These are phyloP conservation scores for Xenus cinereus DNA, from an alignment of 2,113 vertebrate species.

Conservation along the genomic window DNA sequence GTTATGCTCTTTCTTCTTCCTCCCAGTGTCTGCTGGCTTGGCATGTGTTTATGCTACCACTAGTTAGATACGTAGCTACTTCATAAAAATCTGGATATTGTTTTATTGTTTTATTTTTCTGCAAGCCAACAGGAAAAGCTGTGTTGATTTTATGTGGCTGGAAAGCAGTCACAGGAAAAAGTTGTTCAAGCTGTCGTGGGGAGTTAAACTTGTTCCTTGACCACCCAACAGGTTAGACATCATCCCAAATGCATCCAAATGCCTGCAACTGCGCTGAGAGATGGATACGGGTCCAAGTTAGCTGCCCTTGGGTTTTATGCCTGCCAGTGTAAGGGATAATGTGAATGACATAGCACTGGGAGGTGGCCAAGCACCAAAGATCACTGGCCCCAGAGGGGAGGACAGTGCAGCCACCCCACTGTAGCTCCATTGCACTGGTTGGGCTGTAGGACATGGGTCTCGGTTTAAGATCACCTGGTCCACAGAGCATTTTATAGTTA, in stretches of 20 bases:
- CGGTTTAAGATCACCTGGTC: not conserved
- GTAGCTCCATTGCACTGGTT: rapidly evolving
- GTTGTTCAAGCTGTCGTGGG: not conserved
- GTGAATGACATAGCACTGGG: not conserved
- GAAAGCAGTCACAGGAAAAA: constrained; percentile 2
- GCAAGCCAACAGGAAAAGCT: constrained; percentile 28
- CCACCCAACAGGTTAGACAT: not conserved
- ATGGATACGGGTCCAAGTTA: not conserved
- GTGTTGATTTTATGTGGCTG: constrained; percentile 10
- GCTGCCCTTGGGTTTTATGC: not conserved
- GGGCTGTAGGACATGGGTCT: not conserved
- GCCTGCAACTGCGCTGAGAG: not conserved
- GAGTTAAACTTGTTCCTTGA: not conserved
- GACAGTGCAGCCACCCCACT: not conserved
- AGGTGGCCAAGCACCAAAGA: not conserved
- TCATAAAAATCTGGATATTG: not conserved
- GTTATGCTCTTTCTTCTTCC: not conserved
- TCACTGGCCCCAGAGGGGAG: too few species aligned
- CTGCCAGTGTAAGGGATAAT: not conserved
- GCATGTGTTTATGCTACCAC: not conserved
- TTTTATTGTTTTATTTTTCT: not conserved
- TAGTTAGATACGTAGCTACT: not conserved
- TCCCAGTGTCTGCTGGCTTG: not conserved
- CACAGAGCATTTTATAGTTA: not conserved
- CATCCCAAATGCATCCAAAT: not conserved